These are phyloP conservation scores for Hesperophylax magnus DNA, from an alignment of 1,140 invertebrate genomes.

Conservation along the genomic window DNA sequence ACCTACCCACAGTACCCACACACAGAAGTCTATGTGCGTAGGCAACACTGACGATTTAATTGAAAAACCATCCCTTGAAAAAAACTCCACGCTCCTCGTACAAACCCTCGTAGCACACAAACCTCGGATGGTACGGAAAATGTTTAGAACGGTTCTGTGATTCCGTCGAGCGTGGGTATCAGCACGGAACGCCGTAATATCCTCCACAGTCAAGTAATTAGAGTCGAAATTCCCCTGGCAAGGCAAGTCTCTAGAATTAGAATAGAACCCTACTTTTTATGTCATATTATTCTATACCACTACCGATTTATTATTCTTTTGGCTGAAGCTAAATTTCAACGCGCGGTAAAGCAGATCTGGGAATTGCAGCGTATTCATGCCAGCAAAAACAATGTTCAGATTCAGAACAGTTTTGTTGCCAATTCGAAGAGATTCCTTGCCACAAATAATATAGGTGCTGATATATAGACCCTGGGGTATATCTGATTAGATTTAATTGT, in stretches of 20 bases:
- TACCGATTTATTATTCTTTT: conserved; percentile 3
- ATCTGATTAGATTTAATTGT: too few relatives aligned
- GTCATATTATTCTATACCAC: neutral
- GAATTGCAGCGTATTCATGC: too few relatives aligned
- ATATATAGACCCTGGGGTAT: too few relatives aligned
- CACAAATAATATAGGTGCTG: too few relatives aligned
- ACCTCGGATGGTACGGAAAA: neutral
- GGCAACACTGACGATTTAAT: conserved; percentile 6
- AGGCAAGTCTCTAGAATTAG: conserved; percentile 40
- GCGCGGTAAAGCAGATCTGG: neutral
- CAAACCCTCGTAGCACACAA: neutral
- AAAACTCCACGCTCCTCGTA: neutral
- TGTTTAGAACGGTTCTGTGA: neutral
- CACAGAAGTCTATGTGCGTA: conserved; percentile 18
- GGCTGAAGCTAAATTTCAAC: conserved; percentile 20
- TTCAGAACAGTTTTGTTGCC: too few relatives aligned
- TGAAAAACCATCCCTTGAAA: neutral
- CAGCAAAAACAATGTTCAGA: too few relatives aligned
- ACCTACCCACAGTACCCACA: neutral
- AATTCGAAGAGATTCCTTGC: too few relatives aligned
- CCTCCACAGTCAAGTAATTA: conserved; percentile 33
- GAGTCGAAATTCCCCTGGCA: conserved; percentile 39
- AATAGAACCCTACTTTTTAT: conserved; percentile 17
- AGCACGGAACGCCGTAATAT: conserved; percentile 39
- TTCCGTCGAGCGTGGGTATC: conserved; percentile 28